Conservation (phyloP, 1,140 invertebrate species). For the Sycobia sp. region DNA sequence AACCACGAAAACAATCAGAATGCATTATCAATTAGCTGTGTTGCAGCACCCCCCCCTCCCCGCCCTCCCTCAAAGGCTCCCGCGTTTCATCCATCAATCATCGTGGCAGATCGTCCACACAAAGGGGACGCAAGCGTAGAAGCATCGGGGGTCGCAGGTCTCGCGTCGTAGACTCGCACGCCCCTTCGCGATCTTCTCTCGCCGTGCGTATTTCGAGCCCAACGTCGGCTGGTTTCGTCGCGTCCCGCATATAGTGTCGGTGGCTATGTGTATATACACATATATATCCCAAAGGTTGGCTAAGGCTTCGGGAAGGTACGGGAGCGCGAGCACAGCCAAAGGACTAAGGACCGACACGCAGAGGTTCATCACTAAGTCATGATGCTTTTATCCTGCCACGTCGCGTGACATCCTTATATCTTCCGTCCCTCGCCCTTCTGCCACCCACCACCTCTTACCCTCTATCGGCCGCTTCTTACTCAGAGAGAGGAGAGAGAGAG, state of each 20-base stretch:
- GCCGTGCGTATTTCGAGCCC: background rate
- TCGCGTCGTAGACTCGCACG: background rate
- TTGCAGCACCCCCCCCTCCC: no score
- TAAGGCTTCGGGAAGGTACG: no score
- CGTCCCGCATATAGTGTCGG: no score
- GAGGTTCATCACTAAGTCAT: constrained; percentile 57
- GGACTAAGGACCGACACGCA: constrained; percentile 37
- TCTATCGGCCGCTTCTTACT: background rate
- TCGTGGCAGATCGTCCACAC: constrained; percentile 1
- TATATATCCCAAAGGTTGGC: no score
- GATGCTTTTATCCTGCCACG: constrained; percentile 54
- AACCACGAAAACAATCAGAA: background rate
- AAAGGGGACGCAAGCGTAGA: background rate
- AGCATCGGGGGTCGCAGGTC: background rate
- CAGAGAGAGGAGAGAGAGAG: no score
- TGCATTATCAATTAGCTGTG: background rate
- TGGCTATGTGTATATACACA: no score
- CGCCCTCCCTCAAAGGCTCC: no score
- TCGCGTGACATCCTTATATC: constrained; percentile 45
- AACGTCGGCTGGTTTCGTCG: constrained; percentile 8
- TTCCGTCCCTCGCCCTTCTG: no score
- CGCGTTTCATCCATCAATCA: constrained; percentile 1
- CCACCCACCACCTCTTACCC: background rate
- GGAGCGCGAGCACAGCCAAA: constrained; percentile 27
- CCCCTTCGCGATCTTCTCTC: background rate